Evolutionary conservation across 1,140 invertebrate species (phyloP), one percentile per base, ranked within the genome.

Genomic region (Bombus fervidus): DNA sequence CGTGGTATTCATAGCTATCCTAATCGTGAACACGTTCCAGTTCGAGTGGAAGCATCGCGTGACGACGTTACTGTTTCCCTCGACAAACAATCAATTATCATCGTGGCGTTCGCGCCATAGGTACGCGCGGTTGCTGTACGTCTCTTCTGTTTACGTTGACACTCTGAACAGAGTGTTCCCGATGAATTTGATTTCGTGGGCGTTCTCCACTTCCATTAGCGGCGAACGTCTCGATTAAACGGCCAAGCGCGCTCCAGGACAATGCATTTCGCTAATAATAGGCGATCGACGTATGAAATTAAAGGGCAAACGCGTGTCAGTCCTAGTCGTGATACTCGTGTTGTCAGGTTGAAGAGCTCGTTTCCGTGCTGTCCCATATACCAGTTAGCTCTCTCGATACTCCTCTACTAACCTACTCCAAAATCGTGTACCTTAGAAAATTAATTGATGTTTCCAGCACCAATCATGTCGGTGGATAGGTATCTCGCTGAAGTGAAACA

Each of bases 201-300:
- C 81, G 81, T 83, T 25, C 64, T n/a, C 6, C 13, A 1, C 39
- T 75, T 83, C 81, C 81, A 77, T 83, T 83, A 83, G 57, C 47
- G 37, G n/a, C 13, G 37, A 9, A 28, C 57, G 59, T 31, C 31
- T 34, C 72, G 81, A 76, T 66, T 76, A 64, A 75, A 76, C 39
- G 53, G 57, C 37, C 57, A 53, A 53, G 47, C 47, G 18, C 22
- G 43, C 13, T 18, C 0, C 39, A 28, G 41, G 37, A 81, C 79
- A 81, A 83, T 83, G 81, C 81, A 47, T 66, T 76, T 76, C 47
- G 57, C 59, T 83, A 76, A 83, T 83, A 76, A 83, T 76, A 83
- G 81, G 4, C 57, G 72, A 83, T 53, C 76, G 68, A 72, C 72
- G 57, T 64, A 68, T 28, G 10, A 39, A 47, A 72, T 85, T 73